Percentiles rank a stretch among this genome's conserved stretches.
Evolutionary conservation across 2,888 invertebrate species (phyloP).

Genomic region (Cetonia aurata): DNA sequence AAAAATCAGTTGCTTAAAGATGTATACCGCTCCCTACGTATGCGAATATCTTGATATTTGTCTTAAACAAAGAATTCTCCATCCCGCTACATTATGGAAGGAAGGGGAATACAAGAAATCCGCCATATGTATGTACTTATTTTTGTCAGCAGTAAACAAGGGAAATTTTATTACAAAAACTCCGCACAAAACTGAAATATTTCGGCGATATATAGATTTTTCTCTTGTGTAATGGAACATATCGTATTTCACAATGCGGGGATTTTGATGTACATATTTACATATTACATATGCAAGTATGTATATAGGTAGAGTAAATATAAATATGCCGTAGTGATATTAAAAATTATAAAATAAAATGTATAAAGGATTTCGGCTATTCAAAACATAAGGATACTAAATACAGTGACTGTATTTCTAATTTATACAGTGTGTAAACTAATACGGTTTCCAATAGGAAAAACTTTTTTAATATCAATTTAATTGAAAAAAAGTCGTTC

Average conservation of each 20-base stretch:
- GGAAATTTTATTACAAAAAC: slow-evolving; percentile 20
- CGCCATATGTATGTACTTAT: slow-evolving; percentile 3
- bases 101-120: slow-evolving; percentile 22
- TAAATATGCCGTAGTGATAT: too few species aligned
- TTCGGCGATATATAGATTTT: slow-evolving; percentile 1
- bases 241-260: not conserved
- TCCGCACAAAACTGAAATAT: slow-evolving; percentile 13
- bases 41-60: slow-evolving; percentile 20
- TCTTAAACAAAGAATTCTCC: slow-evolving; percentile 3
- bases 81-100: slow-evolving; percentile 1
- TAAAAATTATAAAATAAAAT: too few species aligned
- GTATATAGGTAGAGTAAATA: too few species aligned
- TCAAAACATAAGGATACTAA: too few species aligned
- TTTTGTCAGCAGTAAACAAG: slow-evolving; percentile 22
- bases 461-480: too few species aligned
- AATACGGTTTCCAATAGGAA: too few species aligned
- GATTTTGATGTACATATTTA: not conserved
- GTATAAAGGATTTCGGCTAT: too few species aligned
- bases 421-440: too few species aligned
- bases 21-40: slow-evolving; percentile 10
- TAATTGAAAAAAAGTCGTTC: too few species aligned
- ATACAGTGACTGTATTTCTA: too few species aligned
- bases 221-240: not conserved
- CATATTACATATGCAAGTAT: too few species aligned
- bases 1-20: slow-evolving; percentile 14